Evolutionary conservation across 2,888 invertebrate species (phyloP), one percentile per base, ranked within the genome.

Genomic region (Congeria kusceri): DNA sequence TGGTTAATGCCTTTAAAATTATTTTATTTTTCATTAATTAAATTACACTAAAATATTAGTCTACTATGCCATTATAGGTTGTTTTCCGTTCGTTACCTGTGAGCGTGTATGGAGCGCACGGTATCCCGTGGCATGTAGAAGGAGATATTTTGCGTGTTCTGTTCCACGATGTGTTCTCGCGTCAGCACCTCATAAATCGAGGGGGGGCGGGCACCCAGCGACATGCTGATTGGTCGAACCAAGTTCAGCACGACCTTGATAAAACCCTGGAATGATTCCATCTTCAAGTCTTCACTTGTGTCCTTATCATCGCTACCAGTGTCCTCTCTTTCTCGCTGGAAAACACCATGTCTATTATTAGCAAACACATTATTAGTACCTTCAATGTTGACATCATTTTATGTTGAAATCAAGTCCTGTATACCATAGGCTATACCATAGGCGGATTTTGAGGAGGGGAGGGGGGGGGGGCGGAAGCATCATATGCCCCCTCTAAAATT

Each of bases 41-140:
- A n/a, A n/a, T n/a, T n/a, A n/a, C n/a, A n/a, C n/a, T n/a, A n/a
- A n/a, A n/a, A n/a, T n/a, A n/a, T n/a, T n/a, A n/a, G 39, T 39
- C 39, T 15, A 39, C 9, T 13, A 9, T 9, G 39, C 39, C 15
- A 39, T 13, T 39, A 39, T 11, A 39, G 15, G 1, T 39, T 39
- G 39, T 39, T 13, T 39, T 39, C 15, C 20, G 27, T 53, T 27
- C n/a, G 69, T 75, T 76, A 91, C 91, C 90, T 91, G 49, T 77
- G 71, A 4, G 90, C 87, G 86, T 95, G 95, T 73, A 95, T 93
- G 56, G 94, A 94, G 87, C 95, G 95, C 59, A 94, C 93, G 9
- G 95, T 95, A 88, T 95, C 95, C 63, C 95, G 91, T 3, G 95
- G 95, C 89, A 95, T 93, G 88, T 94, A 95, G 90, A 95, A 95